Conservation (phyloP, 2,888 invertebrate genomes). For the Gryllus longicercus region DNA sequence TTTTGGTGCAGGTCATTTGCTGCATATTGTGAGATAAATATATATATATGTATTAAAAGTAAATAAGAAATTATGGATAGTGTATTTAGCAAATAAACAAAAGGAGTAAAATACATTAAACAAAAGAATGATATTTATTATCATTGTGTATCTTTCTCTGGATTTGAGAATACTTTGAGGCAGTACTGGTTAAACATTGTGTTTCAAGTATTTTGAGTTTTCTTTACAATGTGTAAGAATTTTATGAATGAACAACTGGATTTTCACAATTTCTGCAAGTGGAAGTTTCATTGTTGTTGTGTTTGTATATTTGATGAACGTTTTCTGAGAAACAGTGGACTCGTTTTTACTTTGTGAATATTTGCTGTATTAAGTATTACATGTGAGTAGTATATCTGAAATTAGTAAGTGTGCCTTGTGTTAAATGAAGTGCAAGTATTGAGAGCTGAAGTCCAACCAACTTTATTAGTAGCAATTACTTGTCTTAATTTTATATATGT, state of each 20-base stretch:
- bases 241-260: conserved; percentile 11
- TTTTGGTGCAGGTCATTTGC: conserved; percentile 27
- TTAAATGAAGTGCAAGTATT: conserved; percentile 19
- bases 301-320: conserved; percentile 25
- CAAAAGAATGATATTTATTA: background rate
- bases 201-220: conserved; percentile 34
- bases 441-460: background rate
- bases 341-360: conserved; percentile 30
- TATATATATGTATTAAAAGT: background rate
- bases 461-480: conserved; percentile 4
- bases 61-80: background rate
- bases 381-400: conserved; percentile 28
- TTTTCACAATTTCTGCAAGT: conserved; percentile 18
- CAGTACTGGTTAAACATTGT: conserved; percentile 35
- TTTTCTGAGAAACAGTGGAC: conserved; percentile 18
- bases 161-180: conserved; percentile 33
- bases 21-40: background rate
- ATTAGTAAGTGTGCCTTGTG: conserved; percentile 23
- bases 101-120: background rate
- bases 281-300: conserved; percentile 25
- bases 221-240: conserved; percentile 23
- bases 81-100: background rate
- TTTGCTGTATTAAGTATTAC: conserved; percentile 27
- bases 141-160: background rate
- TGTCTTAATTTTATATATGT: conserved; percentile 19